Conservation (phyloP, 1,140 invertebrate species). For the Scaptomyza graminum region DNA sequence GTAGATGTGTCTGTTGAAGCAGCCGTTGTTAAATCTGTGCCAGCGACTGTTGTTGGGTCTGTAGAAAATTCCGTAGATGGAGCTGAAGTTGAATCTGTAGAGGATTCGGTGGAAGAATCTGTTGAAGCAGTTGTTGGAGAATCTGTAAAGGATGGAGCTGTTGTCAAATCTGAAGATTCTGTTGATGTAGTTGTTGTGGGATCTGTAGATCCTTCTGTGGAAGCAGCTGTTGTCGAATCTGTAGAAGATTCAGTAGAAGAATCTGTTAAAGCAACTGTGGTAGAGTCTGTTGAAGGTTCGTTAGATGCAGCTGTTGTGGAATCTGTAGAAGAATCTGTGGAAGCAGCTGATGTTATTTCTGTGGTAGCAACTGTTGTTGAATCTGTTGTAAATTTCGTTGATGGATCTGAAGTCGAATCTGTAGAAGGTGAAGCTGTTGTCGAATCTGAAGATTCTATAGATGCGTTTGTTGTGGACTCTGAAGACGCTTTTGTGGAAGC, state of each 20-base stretch:
- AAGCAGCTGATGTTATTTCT: too few species aligned
- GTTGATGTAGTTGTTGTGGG: not conserved
- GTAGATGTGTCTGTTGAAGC: too few species aligned
- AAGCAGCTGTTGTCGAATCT: not conserved
- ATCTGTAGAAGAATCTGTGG: not conserved
- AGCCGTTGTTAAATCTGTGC: too few species aligned
- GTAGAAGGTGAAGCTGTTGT: too few species aligned
- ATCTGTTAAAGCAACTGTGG: not conserved
- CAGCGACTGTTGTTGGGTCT: too few species aligned
- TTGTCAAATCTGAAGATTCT: slow-evolving; percentile 17
- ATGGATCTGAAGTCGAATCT: too few species aligned
- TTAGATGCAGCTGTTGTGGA: slow-evolving; percentile 1
- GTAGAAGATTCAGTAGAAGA: slow-evolving; percentile 1
- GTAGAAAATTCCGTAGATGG: slow-evolving; percentile 13
- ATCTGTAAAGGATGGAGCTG: not conserved
- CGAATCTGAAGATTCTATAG: too few species aligned
- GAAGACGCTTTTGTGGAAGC: too few species aligned
- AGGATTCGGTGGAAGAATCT: not conserved
- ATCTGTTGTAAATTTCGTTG: too few species aligned
- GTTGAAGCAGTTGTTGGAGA: slow-evolving; percentile 6
- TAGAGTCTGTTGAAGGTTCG: not conserved
- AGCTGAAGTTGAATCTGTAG: slow-evolving; percentile 1
- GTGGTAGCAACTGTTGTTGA: too few species aligned
- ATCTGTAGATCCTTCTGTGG: too few species aligned
- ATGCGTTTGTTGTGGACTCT: too few species aligned